Base-by-base conservation (phyloP, 2,888 invertebrate genomes). In the Helleia helle region DNA sequence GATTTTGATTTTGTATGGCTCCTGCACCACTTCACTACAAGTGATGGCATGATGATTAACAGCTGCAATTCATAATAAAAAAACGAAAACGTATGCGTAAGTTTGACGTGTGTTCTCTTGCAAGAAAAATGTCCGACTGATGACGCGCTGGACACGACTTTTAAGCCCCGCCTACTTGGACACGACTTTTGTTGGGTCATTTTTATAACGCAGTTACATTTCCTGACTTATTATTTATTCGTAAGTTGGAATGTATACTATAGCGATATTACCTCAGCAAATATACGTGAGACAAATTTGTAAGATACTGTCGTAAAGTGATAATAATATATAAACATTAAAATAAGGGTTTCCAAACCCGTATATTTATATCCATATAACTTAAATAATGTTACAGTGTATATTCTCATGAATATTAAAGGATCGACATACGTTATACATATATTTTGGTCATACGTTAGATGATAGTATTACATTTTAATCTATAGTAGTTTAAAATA, bases 221-320 rank as follows among this genome's bases (percentile, higher is more conserved):
- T n/a, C n/a, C n/a, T n/a, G n/a, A n/a, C n/a, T n/a, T n/a, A n/a
- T n/a, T n/a, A n/a, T n/a, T n/a, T n/a, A n/a, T n/a, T n/a, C n/a
- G n/a, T n/a, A n/a, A n/a, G n/a, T n/a, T n/a, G 34, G 34, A 34
- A 34, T 34, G 34, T 34, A 34, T 34, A 34, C 34, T 34, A 34
- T 22, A 18, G 34, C 18, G 34, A 34, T 22, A 18, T 22, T 34
- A 34, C 34, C 34, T 34, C 18, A 30, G 15, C 9, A 18, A 34
- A 22, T 18, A 34, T 18, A 15, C 12, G 12, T 22, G 34, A 34
- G 17, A 22, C 34, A 18, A 30, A 15, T 31, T 17, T 34, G 34
- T 34, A 34, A 22, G 11, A 22, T 34, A 34, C 34, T 17, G 34
- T 31, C 17, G 11, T 22, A 11, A 34, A 34, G 18, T 34, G 22